Conservation (phyloP, 2,113 vertebrate species). For the Ictalurus punctatus region DNA sequence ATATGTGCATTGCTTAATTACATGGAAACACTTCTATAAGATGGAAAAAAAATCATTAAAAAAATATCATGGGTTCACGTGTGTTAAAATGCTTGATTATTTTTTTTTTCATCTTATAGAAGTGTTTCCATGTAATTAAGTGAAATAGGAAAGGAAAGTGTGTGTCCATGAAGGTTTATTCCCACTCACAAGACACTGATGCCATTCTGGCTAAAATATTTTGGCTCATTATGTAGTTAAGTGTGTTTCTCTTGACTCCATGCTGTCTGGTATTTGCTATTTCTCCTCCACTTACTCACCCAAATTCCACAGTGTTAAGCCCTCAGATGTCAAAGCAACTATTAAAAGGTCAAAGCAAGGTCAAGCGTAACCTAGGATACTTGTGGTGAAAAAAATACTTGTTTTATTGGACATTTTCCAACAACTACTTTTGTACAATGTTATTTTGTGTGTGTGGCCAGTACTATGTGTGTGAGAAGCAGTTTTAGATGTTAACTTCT, state of each 20-base stretch:
- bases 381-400: slow-evolving; percentile 4
- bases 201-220: not conserved
- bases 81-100: not conserved
- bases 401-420: slow-evolving; percentile 11
- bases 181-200: not conserved
- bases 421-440: too few species aligned
- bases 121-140: not conserved
- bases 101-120: not conserved
- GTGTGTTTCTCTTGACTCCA: not conserved
- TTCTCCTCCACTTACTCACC: slow-evolving; percentile 13
- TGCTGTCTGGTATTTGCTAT: slow-evolving; percentile 16
- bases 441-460: too few species aligned
- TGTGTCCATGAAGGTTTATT: not conserved
- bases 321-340: slow-evolving; percentile 48
- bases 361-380: slow-evolving; percentile 46
- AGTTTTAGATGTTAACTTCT: not conserved
- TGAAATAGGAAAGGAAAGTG: not conserved
- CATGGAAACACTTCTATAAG: too few species aligned
- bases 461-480: not conserved
- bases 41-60: too few species aligned
- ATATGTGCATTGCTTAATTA: too few species aligned
- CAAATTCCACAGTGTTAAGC: slow-evolving; percentile 37
- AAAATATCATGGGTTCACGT: too few species aligned
- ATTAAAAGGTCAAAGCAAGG: slow-evolving; percentile 28
- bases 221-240: slow-evolving; percentile 11